Evolutionary conservation across 2,888 invertebrate genomes (phyloP).

Genomic region (Mimachlamys varia): DNA sequence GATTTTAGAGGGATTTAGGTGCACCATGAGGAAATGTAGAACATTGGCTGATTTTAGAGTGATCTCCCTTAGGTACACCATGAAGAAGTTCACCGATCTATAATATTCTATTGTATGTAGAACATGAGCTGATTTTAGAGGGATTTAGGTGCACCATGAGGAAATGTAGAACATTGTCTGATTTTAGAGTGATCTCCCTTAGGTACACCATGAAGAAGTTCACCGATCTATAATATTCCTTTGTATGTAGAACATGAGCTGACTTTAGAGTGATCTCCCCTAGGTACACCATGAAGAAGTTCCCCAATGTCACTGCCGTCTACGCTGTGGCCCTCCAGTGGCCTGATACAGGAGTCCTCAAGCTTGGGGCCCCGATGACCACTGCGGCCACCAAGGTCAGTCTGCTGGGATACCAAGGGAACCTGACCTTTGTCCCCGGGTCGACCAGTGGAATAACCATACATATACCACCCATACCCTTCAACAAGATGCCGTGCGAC

Average conservation of each 20-base stretch:
- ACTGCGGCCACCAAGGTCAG: constrained; percentile 79
- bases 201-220: no score
- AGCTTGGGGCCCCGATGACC: constrained; percentile 82
- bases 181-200: no score
- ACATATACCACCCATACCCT: constrained; percentile 65
- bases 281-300: constrained; percentile 68
- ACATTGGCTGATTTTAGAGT: no score
- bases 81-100: no score
- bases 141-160: no score
- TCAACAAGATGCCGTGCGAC: constrained; percentile 68
- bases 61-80: no score
- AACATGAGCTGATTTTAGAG: no score
- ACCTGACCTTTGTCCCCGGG: constrained; percentile 54
- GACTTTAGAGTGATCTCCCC: not conserved
- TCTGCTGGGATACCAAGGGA: constrained; percentile 83
- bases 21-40: no score
- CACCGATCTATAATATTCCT: no score
- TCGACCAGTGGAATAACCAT: constrained; percentile 67
- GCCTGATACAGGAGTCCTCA: constrained; percentile 85
- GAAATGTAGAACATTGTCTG: no score
- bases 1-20: no score
- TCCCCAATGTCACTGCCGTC: constrained; percentile 77
- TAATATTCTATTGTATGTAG: no score
- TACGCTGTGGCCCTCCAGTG: constrained; percentile 89
- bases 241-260: not conserved